Evolutionary conservation across 2,113 vertebrate genomes (phyloP).

Genomic region (Chaetodon trifascialis): DNA sequence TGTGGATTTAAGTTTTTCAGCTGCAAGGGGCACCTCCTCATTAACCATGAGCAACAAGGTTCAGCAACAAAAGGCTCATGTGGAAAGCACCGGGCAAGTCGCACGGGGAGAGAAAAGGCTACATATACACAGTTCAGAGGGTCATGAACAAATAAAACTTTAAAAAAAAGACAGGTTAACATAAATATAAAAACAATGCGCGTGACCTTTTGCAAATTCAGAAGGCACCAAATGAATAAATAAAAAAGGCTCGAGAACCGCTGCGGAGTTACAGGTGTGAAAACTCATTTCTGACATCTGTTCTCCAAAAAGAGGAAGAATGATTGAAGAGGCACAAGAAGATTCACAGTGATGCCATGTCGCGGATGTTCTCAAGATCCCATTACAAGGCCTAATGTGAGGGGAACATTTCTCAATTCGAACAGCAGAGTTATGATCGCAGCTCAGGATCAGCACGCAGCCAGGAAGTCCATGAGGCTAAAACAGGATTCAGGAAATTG

Average conservation of each 20-base stretch:
- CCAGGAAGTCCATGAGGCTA: slow-evolving; percentile 10
- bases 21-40: not conserved
- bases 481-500: slow-evolving; percentile 10
- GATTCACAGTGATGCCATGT: slow-evolving; percentile 72
- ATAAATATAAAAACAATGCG: not conserved
- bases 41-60: slow-evolving; percentile 1
- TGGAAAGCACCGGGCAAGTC: slow-evolving; percentile 31
- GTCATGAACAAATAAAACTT: not conserved
- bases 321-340: slow-evolving; percentile 50
- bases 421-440: not conserved
- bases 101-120: not conserved
- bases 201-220: slow-evolving; percentile 14
- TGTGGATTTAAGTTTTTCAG: not conserved
- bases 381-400: slow-evolving; percentile 22
- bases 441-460: not conserved
- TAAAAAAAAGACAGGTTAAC: not conserved
- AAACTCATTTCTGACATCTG: not conserved
- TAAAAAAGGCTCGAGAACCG: slow-evolving; percentile 15
- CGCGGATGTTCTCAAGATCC: slow-evolving; percentile 15
- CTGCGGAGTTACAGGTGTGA: slow-evolving; percentile 16
- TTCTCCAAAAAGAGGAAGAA: not conserved
- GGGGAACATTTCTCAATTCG: not conserved
- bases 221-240: slow-evolving; percentile 71
- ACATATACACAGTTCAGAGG: not conserved
- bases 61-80: slow-evolving; percentile 20